Evolutionary conservation across 30 jellyfish, hydroid and myxozoan genomes (phyloP).

Genomic region (Aurelia aurita): DNA sequence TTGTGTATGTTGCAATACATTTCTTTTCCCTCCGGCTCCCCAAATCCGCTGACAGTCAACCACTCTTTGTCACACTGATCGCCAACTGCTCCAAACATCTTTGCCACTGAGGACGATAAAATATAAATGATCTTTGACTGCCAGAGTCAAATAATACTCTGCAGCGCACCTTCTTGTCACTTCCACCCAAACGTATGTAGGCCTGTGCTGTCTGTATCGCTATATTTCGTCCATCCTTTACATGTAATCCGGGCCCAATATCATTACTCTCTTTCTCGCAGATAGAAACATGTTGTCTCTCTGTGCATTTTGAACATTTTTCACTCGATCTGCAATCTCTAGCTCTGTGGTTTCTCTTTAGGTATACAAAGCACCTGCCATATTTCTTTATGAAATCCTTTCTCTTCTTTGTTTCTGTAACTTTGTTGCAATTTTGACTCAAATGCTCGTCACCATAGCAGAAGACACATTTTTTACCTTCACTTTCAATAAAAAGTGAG

Average conservation of each 20-base stretch:
- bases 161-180: conserved; percentile 21
- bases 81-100: conserved; percentile 1
- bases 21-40: not conserved
- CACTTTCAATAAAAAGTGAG: no score
- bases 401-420: no score
- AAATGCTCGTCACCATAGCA: no score
- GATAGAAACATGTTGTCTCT: conserved; percentile 27
- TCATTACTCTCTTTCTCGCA: conserved; percentile 13
- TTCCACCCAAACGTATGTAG: not conserved
- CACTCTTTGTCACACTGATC: not conserved
- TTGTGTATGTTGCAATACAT: conserved; percentile 3
- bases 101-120: conserved; percentile 7
- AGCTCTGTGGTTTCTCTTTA: no score
- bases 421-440: no score
- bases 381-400: no score
- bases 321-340: conserved; percentile 19
- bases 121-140: no score
- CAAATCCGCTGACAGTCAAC: conserved; percentile 25
- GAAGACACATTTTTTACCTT: no score
- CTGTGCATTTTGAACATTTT: not conserved
- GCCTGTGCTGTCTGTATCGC: conserved; percentile 56
- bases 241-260: conserved; percentile 62
- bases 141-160: conserved; percentile 36
- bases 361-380: no score
- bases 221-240: conserved; percentile 15